A percentile compares a stretch with the other conserved stretches of the same genome.
Evolutionary conservation across 1,140 invertebrate genomes (phyloP).

Genomic region (Bombus balteatus): DNA sequence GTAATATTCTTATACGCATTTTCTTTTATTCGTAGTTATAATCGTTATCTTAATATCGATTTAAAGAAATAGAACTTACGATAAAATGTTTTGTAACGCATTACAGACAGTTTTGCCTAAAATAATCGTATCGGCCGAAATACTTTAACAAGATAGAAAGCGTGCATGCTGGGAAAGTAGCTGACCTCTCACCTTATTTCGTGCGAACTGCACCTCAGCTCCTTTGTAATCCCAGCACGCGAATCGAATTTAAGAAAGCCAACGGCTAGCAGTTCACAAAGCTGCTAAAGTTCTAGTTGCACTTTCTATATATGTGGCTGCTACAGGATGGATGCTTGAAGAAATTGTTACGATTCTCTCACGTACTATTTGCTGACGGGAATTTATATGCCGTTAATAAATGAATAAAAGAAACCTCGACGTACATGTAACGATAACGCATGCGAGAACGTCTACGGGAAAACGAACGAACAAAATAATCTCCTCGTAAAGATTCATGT

Average conservation of each 20-base stretch:
- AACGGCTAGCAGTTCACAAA: conserved; percentile 46
- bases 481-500: no score
- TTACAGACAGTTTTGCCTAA: neutral
- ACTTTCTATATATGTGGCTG: conserved; percentile 33
- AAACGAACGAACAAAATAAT: no score
- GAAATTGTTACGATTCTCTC: no score
- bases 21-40: no score
- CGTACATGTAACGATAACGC: no score
- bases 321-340: no score
- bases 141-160: conserved; percentile 25
- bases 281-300: conserved; percentile 54
- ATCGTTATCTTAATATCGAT: no score
- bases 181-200: conserved; percentile 64
- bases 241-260: conserved; percentile 73
- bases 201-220: conserved; percentile 57
- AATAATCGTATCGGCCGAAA: conserved; percentile 25
- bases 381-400: no score
- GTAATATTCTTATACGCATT: no score
- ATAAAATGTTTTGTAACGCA: neutral
- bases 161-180: conserved; percentile 38
- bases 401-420: no score
- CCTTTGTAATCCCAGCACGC: conserved; percentile 66
- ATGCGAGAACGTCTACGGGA: no score
- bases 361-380: no score
- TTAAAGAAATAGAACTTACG: neutral